phyloP scores from a whole-genome alignment of 2,797 vertebrate species.

The Erithacus rubecula region DNA sequence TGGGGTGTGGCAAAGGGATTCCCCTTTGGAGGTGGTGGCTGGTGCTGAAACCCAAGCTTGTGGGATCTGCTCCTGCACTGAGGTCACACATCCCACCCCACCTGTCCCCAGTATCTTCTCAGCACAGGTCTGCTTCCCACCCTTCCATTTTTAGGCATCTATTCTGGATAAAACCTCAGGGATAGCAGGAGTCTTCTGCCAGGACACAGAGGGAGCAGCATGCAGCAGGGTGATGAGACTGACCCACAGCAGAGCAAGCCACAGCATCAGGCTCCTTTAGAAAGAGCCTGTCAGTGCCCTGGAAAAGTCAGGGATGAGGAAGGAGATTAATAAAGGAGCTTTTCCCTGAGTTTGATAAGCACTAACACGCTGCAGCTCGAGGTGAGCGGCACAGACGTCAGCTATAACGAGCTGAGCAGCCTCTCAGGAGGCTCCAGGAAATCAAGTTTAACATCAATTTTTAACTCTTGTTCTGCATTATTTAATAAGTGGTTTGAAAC shows the following conservation, averaged over 20 bases:
- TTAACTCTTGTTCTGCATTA: conserved; percentile 45
- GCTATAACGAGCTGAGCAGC: background rate
- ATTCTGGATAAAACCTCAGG: rapidly evolving
- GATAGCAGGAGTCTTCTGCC: rapidly evolving
- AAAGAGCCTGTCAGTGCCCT: background rate
- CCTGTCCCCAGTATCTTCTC: background rate
- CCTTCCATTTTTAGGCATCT: background rate
- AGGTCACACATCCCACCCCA: background rate
- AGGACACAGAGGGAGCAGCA: background rate
- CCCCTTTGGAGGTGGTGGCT: background rate
- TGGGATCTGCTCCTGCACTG: rapidly evolving
- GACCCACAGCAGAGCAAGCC: rapidly evolving
- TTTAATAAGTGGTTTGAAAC: conserved; percentile 51
- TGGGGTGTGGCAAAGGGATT: background rate
- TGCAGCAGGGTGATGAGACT: background rate
- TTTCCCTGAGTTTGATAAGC: background rate
- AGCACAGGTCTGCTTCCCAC: background rate
- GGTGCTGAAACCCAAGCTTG: background rate
- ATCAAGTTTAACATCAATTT: conserved; percentile 43
- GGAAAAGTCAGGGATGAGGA: background rate
- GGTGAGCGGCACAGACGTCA: background rate
- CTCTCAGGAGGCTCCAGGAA: background rate
- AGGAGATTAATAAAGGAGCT: background rate
- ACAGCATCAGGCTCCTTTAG: background rate
- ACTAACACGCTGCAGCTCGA: background rate